Conservation (phyloP, 2,888 invertebrate genomes). For the Thecocarcelia acutangulata region DNA sequence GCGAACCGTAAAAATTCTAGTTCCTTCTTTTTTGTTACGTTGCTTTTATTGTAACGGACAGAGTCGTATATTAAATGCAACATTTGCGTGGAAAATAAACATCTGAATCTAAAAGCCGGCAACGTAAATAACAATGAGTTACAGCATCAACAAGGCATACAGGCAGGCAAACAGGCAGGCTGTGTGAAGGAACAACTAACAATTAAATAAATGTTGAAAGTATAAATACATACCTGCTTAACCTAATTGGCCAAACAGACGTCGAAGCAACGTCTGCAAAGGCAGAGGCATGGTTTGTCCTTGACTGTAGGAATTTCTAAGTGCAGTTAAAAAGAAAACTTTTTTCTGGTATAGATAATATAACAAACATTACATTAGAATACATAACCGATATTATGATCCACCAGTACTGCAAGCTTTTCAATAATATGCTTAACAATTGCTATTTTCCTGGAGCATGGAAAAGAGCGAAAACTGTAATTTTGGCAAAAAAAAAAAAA, state of each 20-base stretch:
- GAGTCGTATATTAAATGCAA: slow-evolving; percentile 7
- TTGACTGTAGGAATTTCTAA: too few species aligned
- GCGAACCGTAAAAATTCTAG: not conserved
- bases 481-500: too few species aligned
- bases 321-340: too few species aligned
- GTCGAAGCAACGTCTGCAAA: not conserved
- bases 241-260: not conserved
- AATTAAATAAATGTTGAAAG: slow-evolving; percentile 39
- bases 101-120: slow-evolving; percentile 21
- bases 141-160: slow-evolving; percentile 5
- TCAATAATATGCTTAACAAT: too few species aligned
- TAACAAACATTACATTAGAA: too few species aligned
- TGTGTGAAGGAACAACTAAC: slow-evolving; percentile 12
- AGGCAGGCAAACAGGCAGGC: not conserved
- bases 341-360: too few species aligned
- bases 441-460: too few species aligned
- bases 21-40: not conserved
- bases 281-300: too few species aligned
- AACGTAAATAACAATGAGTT: slow-evolving; percentile 39
- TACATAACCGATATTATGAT: too few species aligned
- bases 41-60: not conserved
- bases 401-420: too few species aligned
- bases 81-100: slow-evolving; percentile 35
- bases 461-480: too few species aligned
- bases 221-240: not conserved